Evolutionary conservation across 2,113 vertebrate genomes (phyloP), one percentile per base, ranked within the genome.

Genomic region (Loxodonta africana): DNA sequence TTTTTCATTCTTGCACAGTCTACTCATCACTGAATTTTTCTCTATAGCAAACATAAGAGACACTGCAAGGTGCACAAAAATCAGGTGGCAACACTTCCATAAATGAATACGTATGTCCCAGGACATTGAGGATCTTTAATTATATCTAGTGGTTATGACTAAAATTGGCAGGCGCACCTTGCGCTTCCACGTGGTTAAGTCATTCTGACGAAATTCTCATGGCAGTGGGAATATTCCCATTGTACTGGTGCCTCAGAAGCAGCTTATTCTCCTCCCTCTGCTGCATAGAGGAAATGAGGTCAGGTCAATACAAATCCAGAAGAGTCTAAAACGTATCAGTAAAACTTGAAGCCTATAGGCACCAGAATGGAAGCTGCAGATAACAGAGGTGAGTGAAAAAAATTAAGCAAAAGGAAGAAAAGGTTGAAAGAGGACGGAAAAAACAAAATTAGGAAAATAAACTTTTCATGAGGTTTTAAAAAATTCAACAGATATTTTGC

Each of bases 11-110:
- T 88, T 11, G 0, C 10, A 71, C 6, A 1, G 67, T 97, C 90
- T 89, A 82, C 57, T 87, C 73, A 65, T 51, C 77, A 53, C 48
- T 28, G 17, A 88, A 60, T 33, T 82, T 7, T 86, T 88, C 48
- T 83, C 89, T 65, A 41, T 11, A 88, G 84, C 41, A 78, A 93
- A 69, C 46, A 83, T 67, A 77, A 65, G 30, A 53, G 83, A 84
- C 12, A 78, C 53, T 71, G 78, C 73, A 91, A 80, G 25, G 57
- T n/a, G 17, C 33, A 41, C 44, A 90, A 93, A 81, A 63, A 60
- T 60, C 83, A 77, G 14, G 33, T 53, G 53, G 30, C 7, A 82
- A 44, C 33, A 23, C 48, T 37, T 33, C 44, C 60, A 82, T 21
- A 65, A 77, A 20, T 46, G 41, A 73, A 85, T 14, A 41, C 1